Evolutionary conservation across 2,888 invertebrate species (phyloP).

Genomic region (Agriopis leucophaearia): DNA sequence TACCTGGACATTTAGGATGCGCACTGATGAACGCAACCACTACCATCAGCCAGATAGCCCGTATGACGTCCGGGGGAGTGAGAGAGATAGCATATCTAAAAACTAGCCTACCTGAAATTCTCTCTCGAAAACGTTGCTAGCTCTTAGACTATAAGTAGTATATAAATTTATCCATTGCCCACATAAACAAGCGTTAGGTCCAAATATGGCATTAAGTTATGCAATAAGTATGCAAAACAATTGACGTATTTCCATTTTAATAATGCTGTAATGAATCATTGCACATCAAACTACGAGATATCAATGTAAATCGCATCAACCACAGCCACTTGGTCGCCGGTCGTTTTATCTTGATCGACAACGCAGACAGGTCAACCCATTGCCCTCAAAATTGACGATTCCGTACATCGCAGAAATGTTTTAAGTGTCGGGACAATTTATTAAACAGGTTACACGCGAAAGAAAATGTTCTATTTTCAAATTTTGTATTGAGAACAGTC

Average conservation of each 20-base stretch:
- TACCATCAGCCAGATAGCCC: too few species aligned
- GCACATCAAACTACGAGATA: constrained; percentile 4
- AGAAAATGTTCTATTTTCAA: constrained; percentile 53
- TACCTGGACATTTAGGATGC: too few species aligned
- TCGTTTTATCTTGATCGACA: constrained; percentile 53
- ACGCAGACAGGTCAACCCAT: constrained; percentile 46
- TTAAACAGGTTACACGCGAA: constrained; percentile 49
- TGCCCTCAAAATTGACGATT: constrained; percentile 32
- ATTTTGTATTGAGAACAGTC: constrained; percentile 56
- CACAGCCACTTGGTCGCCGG: constrained; percentile 34
- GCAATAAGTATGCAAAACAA: constrained; percentile 17
- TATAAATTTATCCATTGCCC: neutral
- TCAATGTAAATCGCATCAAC: constrained; percentile 10
- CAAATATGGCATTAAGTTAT: constrained; percentile 7
- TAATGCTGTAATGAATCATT: constrained; percentile 11
- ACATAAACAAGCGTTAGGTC: neutral
- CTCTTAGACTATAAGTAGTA: too few species aligned
- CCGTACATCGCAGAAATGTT: constrained; percentile 36
- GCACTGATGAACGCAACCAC: too few species aligned
- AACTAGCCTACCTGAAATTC: too few species aligned
- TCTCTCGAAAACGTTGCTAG: too few species aligned
- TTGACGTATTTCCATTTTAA: constrained; percentile 19
- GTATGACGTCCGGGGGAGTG: too few species aligned
- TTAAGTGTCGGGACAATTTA: constrained; percentile 47
- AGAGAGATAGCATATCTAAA: too few species aligned